A percentile compares a stretch with the other conserved stretches of the same genome.
phyloP scores from a whole-genome alignment of 64 coral and sea anemone genomes.

The Catalaphyllia jardinei region DNA sequence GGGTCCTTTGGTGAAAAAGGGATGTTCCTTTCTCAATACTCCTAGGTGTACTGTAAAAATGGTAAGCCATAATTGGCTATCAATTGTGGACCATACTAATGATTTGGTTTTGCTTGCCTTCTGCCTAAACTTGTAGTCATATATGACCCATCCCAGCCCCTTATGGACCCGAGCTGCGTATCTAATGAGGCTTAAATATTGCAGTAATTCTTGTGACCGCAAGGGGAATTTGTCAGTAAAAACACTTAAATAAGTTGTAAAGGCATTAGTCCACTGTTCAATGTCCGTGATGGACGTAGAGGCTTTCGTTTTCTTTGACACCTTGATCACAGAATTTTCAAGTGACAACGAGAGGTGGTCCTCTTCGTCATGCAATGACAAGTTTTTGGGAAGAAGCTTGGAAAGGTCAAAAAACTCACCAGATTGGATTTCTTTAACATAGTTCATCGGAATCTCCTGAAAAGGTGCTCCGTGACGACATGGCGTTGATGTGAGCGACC shows the following conservation, averaged over 20 bases:
- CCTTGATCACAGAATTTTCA: slow-evolving; percentile 22
- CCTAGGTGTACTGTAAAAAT: too few species aligned
- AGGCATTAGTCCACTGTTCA: too few species aligned
- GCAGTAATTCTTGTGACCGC: too few species aligned
- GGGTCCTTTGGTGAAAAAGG: slow-evolving; percentile 54
- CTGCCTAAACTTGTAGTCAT: slow-evolving; percentile 41
- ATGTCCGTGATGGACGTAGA: too few species aligned
- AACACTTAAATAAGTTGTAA: too few species aligned
- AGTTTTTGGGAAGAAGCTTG: background rate
- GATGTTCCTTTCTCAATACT: too few species aligned
- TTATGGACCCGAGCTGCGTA: too few species aligned
- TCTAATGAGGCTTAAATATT: too few species aligned
- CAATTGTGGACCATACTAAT: slow-evolving; percentile 22
- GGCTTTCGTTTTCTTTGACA: too few species aligned
- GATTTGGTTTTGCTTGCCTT: background rate
- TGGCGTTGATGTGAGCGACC: too few species aligned
- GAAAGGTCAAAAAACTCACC: slow-evolving; percentile 25
- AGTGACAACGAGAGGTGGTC: background rate
- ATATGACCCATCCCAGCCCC: slow-evolving; percentile 50
- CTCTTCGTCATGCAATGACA: background rate
- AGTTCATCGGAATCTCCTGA: background rate
- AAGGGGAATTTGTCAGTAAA: too few species aligned
- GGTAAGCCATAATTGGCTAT: slow-evolving; percentile 47
- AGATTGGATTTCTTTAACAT: background rate
- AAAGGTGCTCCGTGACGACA: too few species aligned